phyloP scores from a whole-genome alignment of 2,888 invertebrate species.

The Sphaeridia pumilis region DNA sequence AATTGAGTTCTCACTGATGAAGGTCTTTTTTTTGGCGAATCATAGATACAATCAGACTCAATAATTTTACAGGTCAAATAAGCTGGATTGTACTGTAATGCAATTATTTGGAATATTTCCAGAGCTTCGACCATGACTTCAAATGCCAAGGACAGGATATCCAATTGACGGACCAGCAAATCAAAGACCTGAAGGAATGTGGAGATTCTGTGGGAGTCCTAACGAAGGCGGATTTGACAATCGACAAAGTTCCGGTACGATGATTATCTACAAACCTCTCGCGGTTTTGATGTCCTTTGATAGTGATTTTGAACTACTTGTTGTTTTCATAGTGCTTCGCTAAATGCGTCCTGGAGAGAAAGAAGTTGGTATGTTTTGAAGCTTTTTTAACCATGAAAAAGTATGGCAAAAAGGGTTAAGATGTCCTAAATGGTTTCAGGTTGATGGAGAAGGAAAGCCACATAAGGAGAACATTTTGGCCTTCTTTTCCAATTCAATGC shows the following conservation, averaged over 20 bases:
- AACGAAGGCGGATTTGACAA: constrained; percentile 15
- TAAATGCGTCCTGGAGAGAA: constrained; percentile 26
- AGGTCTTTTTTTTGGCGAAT: too few relatives aligned
- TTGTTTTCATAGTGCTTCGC: constrained; percentile 26
- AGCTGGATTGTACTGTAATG: not conserved
- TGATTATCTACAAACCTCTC: too few relatives aligned
- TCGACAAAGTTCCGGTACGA: constrained; percentile 22
- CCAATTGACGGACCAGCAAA: constrained; percentile 17
- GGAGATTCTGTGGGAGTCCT: constrained; percentile 15
- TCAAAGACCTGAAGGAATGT: constrained; percentile 23
- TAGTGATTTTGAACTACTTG: too few relatives aligned
- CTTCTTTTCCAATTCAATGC: constrained; percentile 19
- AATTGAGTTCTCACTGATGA: too few relatives aligned
- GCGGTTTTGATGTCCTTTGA: too few relatives aligned
- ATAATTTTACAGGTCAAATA: too few relatives aligned
- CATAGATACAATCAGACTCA: too few relatives aligned
- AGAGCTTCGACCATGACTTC: not conserved
- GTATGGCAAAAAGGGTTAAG: too few relatives aligned
- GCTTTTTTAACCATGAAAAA: too few relatives aligned
- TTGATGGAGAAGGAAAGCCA: constrained; percentile 26
- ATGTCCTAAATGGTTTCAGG: too few relatives aligned
- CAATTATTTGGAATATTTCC: too few relatives aligned
- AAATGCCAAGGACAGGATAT: constrained; percentile 24
- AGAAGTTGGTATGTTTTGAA: constrained; percentile 24
- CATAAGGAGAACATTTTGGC: constrained; percentile 29